Conservation (phyloP, 2,888 invertebrate genomes). For the Orthosia gothica region DNA sequence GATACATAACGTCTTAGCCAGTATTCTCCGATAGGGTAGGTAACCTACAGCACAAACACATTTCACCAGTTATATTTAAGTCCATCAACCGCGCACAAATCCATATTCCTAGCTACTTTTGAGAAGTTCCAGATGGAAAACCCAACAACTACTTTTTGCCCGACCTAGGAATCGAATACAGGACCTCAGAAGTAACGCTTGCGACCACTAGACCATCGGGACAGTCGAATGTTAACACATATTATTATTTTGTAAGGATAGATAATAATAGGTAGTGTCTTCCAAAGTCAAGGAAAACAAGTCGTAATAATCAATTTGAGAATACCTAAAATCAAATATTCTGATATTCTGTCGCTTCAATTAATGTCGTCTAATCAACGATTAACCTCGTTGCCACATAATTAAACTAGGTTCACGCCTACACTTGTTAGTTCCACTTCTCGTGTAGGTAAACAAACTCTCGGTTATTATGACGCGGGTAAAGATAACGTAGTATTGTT, state of each 20-base stretch:
- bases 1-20: too few species aligned
- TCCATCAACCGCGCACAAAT: too few species aligned
- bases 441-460: slow-evolving; percentile 20
- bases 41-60: too few species aligned
- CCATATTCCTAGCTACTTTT: too few species aligned
- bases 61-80: too few species aligned
- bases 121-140: too few species aligned
- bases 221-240: slow-evolving; percentile 7
- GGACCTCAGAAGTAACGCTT: too few species aligned
- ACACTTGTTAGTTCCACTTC: slow-evolving; percentile 21
- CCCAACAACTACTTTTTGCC: too few species aligned
- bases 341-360: slow-evolving; percentile 10
- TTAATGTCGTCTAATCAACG: slow-evolving; percentile 16
- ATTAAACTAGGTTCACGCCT: slow-evolving; percentile 35
- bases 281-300: neutral
- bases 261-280: neutral
- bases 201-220: too few species aligned
- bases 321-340: neutral
- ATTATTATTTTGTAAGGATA: neutral
- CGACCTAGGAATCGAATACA: too few species aligned
- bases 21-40: too few species aligned
- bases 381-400: slow-evolving; percentile 31
- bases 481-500: slow-evolving; percentile 8
- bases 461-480: slow-evolving; percentile 4
- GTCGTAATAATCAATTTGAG: neutral